Base-by-base conservation (phyloP, 2,888 invertebrate species). In the Ctenicera cuprea region DNA sequence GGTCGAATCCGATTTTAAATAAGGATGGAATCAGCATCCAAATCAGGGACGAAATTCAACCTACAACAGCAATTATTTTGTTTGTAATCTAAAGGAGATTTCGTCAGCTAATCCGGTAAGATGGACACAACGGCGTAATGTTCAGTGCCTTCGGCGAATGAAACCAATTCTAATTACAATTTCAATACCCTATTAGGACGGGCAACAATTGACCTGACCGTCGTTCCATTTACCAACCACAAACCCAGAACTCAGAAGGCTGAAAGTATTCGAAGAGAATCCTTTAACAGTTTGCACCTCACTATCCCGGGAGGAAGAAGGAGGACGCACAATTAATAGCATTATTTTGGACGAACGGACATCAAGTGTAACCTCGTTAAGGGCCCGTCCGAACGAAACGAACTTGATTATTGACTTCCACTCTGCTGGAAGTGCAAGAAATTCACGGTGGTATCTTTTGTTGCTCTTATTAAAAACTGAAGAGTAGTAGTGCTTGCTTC, bases 301-400 rank as follows among this genome's bases (percentile, higher is more conserved):
- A 7, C 37, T 30, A 20, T 38, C 59, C 38, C 11, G n/a, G n/a
- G 52, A 50, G 16, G 14, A 71, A 65, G 38, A 69, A 69, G 50
- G 52, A 64, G 61, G 62, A 59, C 50, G 43, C 57, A 41, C 65
- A 72, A 72, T 75, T 75, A 75, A 75, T 67, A 62, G 69, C 62
- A 72, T 75, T 75, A 75, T 72, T 73, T 72, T 69, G 72, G 72
- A 66, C 71, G 75, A 75, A 75, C 59, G 69, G 72, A 48, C 71
- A 69, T 69, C 64, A 73, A 75, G 72, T 73, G 72, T 75, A 75
- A 75, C 72, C 67, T 75, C 67, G 71, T 75, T 75, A 75, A 57
- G 67, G 57, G 45, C 66, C n/a, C 52, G 65, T 72, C 69, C 71
- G 69, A 68, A 69, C 65, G 71, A 71, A 75, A 68, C 72, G 64